phyloP scores from a whole-genome alignment of 2,113 vertebrate genomes.

The Tretioscincus oriximinensis region DNA sequence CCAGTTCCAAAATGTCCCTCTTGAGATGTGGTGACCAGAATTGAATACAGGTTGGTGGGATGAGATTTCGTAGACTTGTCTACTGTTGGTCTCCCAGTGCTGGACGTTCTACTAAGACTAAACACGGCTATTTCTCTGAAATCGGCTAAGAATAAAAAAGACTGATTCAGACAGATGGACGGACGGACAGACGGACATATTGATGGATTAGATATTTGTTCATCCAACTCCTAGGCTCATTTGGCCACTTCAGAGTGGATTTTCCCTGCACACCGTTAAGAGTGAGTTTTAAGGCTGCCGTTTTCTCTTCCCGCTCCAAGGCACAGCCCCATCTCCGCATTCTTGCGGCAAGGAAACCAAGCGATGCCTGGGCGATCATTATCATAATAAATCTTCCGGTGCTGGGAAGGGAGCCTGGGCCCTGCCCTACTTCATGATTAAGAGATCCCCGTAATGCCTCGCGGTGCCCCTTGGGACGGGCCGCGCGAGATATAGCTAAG shows the following conservation, averaged over 20 bases:
- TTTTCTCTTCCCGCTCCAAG: background rate
- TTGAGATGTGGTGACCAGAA: too few species aligned
- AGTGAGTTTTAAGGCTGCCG: background rate
- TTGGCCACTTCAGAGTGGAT: fast-evolving
- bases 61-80: too few species aligned
- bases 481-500: constrained; percentile 13
- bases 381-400: constrained; percentile 14
- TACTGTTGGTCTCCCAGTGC: too few species aligned
- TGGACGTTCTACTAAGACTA: too few species aligned
- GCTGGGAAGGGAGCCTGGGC: background rate
- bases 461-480: constrained; percentile 22
- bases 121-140: too few species aligned
- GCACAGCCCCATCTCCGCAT: background rate
- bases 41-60: too few species aligned
- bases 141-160: background rate
- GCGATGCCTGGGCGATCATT: background rate
- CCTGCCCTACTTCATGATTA: constrained; percentile 29
- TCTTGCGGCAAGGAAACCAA: constrained; percentile 14
- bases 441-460: constrained; percentile 36
- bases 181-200: background rate
- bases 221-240: background rate
- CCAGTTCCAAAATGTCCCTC: too few species aligned
- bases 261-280: background rate
- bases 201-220: background rate
- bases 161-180: background rate